These are phyloP conservation scores for Sesamia nonagrioides DNA, from an alignment of 1,140 invertebrate genomes.

Conservation along the genomic window DNA sequence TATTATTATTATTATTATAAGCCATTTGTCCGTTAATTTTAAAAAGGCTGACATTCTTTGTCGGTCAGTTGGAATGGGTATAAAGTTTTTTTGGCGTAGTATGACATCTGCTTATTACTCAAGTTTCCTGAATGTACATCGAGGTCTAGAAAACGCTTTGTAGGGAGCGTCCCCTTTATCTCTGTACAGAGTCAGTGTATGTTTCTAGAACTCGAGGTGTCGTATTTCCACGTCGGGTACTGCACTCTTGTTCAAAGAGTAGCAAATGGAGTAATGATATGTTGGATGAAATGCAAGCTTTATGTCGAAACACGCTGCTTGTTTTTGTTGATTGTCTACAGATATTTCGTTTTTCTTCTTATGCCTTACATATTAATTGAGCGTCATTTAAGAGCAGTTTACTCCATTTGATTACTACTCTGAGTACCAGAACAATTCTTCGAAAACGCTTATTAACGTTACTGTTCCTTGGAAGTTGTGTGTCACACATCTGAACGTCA, in stretches of 20 bases:
- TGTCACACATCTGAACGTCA: neutral
- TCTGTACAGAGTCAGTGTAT: no score
- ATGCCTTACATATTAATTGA: neutral
- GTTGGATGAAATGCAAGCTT: neutral
- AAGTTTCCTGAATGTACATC: neutral
- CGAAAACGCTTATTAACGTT: neutral
- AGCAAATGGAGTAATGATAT: neutral
- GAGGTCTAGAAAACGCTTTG: neutral
- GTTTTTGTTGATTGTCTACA: neutral
- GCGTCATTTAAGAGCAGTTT: no score
- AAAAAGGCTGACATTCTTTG: no score
- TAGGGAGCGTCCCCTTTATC: neutral
- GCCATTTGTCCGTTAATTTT: no score
- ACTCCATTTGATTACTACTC: conserved; percentile 3
- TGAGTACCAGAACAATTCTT: neutral
- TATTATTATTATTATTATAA: no score
- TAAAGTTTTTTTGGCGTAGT: no score
- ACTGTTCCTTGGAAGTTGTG: conserved; percentile 1
- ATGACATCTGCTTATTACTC: neutral
- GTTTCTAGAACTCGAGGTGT: neutral
- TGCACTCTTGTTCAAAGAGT: neutral
- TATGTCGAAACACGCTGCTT: neutral
- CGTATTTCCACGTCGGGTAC: neutral
- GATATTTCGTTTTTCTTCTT: neutral
- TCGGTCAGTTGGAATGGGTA: no score